Evolutionary conservation across 1,140 invertebrate genomes (phyloP).

Genomic region (Arion vulgaris): DNA sequence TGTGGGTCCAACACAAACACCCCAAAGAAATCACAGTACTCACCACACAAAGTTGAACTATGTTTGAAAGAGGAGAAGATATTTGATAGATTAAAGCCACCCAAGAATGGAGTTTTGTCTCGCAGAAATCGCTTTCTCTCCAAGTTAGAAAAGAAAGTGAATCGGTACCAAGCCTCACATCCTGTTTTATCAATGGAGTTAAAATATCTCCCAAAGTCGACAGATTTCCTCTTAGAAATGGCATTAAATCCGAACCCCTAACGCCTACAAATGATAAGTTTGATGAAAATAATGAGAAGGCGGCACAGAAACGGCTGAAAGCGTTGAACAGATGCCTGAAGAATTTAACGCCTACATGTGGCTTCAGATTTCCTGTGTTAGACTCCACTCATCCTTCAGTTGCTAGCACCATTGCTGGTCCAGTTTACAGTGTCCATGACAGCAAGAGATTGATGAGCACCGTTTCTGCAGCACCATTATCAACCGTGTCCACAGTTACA

Average conservation of each 20-base stretch:
- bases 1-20: neutral
- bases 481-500: neutral
- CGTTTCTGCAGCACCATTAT: neutral
- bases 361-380: slow-evolving; percentile 34
- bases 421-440: slow-evolving; percentile 1
- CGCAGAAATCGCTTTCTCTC: neutral
- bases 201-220: neutral
- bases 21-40: neutral
- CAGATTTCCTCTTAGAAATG: neutral
- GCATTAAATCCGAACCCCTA: neutral
- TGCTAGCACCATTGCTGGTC: neutral
- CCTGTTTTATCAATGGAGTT: neutral
- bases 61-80: slow-evolving; percentile 4
- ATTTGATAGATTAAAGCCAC: slow-evolving; percentile 4
- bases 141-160: neutral
- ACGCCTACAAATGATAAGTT: neutral
- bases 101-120: slow-evolving; percentile 20
- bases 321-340: slow-evolving; percentile 29
- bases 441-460: no score
- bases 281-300: neutral
- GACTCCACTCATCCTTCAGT: slow-evolving; percentile 16
- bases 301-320: slow-evolving; percentile 19
- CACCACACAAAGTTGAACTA: neutral
- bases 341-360: slow-evolving; percentile 31
- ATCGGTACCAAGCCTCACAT: neutral